Base-by-base conservation (phyloP, 1,140 invertebrate species). In the Pachyrhynchus sulphureomaculatus region DNA sequence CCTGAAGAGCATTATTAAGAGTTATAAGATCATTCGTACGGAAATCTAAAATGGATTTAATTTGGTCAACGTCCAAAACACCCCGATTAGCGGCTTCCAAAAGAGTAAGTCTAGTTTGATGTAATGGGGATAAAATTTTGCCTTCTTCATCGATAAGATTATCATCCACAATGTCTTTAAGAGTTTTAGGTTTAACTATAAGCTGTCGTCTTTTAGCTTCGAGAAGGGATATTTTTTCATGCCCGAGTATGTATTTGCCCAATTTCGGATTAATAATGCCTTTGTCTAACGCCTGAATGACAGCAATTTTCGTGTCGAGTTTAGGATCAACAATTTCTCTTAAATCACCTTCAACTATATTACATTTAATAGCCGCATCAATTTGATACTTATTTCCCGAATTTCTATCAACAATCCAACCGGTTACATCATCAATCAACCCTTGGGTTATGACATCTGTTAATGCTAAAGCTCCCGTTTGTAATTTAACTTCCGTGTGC, bases 141-240 rank as follows among this genome's bases (percentile, higher is more conserved):
- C 88, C 88, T 59, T 86, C 82, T 47, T 88, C 86, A 69, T 92
- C 89, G 64, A 95, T 82, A 45, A 95, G 79, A 66, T 90, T 87
- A 65, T 88, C 81, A 74, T 95, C 91, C 68, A 85, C 83, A 59
- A 89, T 86, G 68, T 96, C 93, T 78, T 94, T 92, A 4, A 98
- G 79, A 5, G 92, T 93, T 79, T 94, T 84, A 0, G 95, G 95
- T 79, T 92, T 94, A 17, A 87, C 83, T 58, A 98, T 90, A 24
- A 93, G 79, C 45, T 88, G 84, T 53, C 89, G 82, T 63, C 85
- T 83, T 55, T 87, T 81, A 29, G 95, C 95, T 73, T 95, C 89
- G 62, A 84, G 82, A 37, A 95, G 86, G 26, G 86, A 81, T 26
- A 96, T 70, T 73, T 86, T 89, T 74, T 91, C 87, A 68, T 95